phyloP scores from a whole-genome alignment of 2,797 vertebrate species.

The Nannoperca obscura region DNA sequence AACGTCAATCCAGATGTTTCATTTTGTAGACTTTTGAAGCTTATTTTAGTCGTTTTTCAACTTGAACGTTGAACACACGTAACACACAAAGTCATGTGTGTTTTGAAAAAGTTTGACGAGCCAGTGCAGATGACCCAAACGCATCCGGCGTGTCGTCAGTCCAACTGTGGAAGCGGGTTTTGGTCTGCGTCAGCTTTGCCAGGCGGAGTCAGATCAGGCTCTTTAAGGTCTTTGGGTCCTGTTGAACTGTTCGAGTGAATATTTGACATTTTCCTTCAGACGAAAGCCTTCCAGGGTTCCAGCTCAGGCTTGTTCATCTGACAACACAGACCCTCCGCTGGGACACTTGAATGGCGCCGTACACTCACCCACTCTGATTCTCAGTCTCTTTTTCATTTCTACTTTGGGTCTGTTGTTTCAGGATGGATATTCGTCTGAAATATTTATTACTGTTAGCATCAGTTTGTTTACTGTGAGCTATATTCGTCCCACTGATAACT shows the following conservation, averaged over 20 bases:
- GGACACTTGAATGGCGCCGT: conserved; percentile 36
- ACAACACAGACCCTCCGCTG: conserved; percentile 37
- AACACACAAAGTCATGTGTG: neutral
- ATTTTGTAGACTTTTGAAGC: neutral
- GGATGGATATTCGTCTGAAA: conserved; percentile 43
- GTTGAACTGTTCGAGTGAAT: conserved; percentile 48
- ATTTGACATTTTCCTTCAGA: conserved; percentile 62
- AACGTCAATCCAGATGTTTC: neutral
- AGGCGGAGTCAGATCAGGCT: conserved; percentile 19
- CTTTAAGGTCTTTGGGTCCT: conserved; percentile 39
- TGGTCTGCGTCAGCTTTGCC: conserved; percentile 11
- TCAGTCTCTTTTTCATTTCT: conserved; percentile 10
- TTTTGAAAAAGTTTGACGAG: neutral
- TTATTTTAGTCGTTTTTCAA: neutral
- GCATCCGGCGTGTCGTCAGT: neutral
- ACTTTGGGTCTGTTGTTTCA: conserved; percentile 41
- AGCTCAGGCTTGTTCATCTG: conserved; percentile 29
- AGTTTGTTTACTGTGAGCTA: conserved; percentile 23
- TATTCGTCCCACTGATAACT: conserved; percentile 42
- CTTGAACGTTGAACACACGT: neutral
- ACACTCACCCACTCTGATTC: conserved; percentile 1
- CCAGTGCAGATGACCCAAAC: neutral
- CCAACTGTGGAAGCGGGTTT: neutral
- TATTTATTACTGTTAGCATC: conserved; percentile 47
- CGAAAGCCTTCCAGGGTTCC: conserved; percentile 44